Base-by-base conservation (phyloP, 2,888 invertebrate genomes). In the Anarsia innoxiella region DNA sequence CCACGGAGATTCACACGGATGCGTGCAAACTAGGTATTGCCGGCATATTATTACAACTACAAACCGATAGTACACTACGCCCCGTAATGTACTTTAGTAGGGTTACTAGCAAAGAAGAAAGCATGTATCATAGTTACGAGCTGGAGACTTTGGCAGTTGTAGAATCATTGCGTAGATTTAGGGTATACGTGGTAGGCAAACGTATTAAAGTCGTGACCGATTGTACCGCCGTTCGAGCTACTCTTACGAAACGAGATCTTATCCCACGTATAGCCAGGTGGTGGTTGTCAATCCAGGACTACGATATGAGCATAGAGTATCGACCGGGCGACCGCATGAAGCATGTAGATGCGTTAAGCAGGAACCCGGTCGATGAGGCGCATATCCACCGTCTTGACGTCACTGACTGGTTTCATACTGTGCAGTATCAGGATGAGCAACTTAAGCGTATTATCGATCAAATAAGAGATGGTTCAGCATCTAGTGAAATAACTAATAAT, bases 311-410 rank as follows among this genome's bases (percentile, higher is more conserved):
- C 2, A 40, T 66, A 9, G 49, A 59, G 35, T 64, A 67, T 44
- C 45, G 61, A 14, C 48, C 57, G 1, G 59, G 56, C 0, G 42
- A 45, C 1, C 41, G 46, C 1, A 60, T 66, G 56, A 40, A 39
- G 9, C 62, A 66, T 31, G 58, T 61, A 1, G 67, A 66, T 36
- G 61, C 59, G 0, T 26, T 67, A 3, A 67, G 67, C 41, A 38
- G 63, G 4, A 46, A 53, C 29, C 56, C 60, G 2, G 9, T 42
- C 10, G 48, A 44, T 13, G 3, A 34, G 1, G 15, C 41, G 13
- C 46, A 46, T 16, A 29, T 50, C 2, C 41, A 45, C 13, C 36
- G 45, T 2, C 36, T 47, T 2, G 40, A 51, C 23, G 44, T 46
- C 1, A 10, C 33, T 0, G 55, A 54, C 32, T 56, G 55, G 52